Evolutionary conservation across 2,888 invertebrate genomes (phyloP), one percentile per base, ranked within the genome.

Genomic region (Lymantria monacha): DNA sequence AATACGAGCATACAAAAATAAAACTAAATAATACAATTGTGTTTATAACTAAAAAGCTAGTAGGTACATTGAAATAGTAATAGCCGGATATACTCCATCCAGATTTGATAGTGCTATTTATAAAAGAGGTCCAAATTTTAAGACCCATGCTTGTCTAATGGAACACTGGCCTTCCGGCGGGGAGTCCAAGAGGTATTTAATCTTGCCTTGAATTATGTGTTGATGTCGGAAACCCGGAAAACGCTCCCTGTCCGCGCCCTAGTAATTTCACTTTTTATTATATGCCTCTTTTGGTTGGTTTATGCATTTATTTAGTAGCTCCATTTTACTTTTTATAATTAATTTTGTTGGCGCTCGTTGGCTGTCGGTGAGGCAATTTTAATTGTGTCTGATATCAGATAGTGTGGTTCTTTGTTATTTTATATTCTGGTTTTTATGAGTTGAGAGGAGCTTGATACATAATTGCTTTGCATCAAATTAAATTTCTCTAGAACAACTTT

Each of bases 181-280:
- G 81, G 76, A 78, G 81, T 81, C 81, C 81, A 81, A 84, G 82
- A 79, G 85, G 86, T 86, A 87, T 88, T 89, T 87, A 88, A 88
- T 90, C 87, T 87, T 81, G 70, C 70, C 72, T 70, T 87, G 85
- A 89, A 83, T 88, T 88, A 88, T 90, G 89, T 87, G 87, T 83
- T 83, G 84, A 83, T 81, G 83, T 77, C 81, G 79, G 83, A 76
- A 74, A 73, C 77, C 83, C 85, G 85, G 85, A 83, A 85, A 89
- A 85, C 75, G 77, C 67, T 74, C 74, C 73, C 79, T 75, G 76
- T 81, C 77, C 77, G 76, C 80, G 74, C 81, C 79, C 76, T 71
- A 79, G 74, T 82, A 79, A 85, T 86, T 84, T 76, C 69, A 76
- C 71, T 83, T 85, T 83, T 85, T 84, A 84, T 81, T 76, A 72